phyloP scores from a whole-genome alignment of 2,113 vertebrate genomes.

The Odocoileus hemionus region DNA sequence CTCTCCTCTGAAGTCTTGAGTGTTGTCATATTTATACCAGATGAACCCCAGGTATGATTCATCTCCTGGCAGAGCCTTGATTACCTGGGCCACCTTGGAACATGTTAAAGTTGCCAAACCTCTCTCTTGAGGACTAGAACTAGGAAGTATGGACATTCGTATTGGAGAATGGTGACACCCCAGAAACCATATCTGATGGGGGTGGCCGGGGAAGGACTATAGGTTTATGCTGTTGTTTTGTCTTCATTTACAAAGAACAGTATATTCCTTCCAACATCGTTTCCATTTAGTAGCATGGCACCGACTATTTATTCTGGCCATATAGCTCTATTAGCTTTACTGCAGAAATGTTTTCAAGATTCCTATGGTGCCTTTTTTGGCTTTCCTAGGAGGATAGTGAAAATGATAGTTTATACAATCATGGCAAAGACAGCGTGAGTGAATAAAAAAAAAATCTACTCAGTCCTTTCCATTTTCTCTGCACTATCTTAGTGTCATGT shows the following conservation, averaged over 20 bases:
- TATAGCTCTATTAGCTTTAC: background rate
- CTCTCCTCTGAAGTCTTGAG: background rate
- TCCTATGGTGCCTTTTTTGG: background rate
- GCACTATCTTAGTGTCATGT: background rate
- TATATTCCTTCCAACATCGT: background rate
- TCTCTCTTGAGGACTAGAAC: background rate
- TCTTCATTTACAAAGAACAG: background rate
- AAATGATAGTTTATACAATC: constrained; percentile 14
- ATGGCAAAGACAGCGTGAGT: background rate
- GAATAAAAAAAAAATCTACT: background rate
- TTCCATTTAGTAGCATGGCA: background rate
- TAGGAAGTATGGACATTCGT: background rate
- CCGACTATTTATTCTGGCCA: background rate
- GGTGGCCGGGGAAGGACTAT: rapidly evolving
- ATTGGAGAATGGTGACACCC: background rate
- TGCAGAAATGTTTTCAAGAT: constrained; percentile 23
- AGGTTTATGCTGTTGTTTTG: background rate
- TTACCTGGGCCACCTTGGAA: background rate
- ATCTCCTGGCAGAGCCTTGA: background rate
- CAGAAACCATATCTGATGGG: background rate
- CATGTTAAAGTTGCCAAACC: background rate
- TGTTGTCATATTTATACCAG: background rate
- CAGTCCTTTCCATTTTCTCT: constrained; percentile 24
- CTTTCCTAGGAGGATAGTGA: background rate
- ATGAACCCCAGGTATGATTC: background rate